phyloP scores from a whole-genome alignment of 1,140 invertebrate genomes.

The Pentalonia nigronervosa region DNA sequence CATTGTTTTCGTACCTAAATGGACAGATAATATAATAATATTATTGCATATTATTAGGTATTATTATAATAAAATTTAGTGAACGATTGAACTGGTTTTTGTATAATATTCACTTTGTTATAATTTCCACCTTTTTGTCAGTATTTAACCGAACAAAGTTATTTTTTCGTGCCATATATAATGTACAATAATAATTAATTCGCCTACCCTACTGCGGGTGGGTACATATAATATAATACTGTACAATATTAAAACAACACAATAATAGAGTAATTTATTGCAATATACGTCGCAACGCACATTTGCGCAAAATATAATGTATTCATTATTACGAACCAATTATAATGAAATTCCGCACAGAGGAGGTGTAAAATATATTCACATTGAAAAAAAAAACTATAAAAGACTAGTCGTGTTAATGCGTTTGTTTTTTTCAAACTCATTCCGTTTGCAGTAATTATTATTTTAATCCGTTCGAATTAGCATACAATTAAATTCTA shows the following conservation, averaged over 20 bases:
- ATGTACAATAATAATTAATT: constrained; percentile 22
- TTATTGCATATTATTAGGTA: not conserved
- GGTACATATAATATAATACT: not conserved
- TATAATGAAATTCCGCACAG: not conserved
- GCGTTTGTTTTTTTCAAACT: not conserved
- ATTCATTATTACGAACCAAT: not conserved
- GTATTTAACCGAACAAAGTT: constrained; percentile 8
- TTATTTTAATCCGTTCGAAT: not conserved
- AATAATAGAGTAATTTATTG: constrained; percentile 44
- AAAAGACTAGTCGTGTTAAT: not conserved
- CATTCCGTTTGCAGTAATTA: not conserved
- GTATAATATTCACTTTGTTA: not conserved
- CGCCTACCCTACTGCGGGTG: not conserved
- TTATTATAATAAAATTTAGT: not conserved
- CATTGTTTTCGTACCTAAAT: not conserved
- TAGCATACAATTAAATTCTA: constrained; percentile 5
- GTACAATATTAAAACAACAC: not conserved
- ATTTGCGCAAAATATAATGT: constrained; percentile 27
- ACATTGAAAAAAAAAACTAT: not conserved
- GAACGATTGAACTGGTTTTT: constrained; percentile 24
- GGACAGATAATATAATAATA: not conserved
- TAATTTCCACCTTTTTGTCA: not conserved
- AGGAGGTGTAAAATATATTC: not conserved
- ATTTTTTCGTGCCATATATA: not conserved
- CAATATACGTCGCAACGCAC: not conserved